Conservation (phyloP, 2,113 vertebrate species). For the Toxotes jaculatrix region DNA sequence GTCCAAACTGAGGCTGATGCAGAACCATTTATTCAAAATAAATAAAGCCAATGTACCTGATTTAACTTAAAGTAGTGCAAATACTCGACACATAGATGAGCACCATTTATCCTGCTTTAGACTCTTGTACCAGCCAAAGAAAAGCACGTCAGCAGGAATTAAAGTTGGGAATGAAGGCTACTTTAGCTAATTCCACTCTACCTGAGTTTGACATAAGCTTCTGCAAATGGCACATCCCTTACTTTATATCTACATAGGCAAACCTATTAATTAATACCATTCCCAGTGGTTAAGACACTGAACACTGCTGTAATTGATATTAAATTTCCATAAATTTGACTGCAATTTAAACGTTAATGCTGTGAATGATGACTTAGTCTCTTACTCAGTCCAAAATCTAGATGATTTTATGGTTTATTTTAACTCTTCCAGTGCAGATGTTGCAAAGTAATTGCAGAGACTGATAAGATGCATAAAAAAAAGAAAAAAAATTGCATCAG, state of each 20-base stretch:
- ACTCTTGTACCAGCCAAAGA: conserved; percentile 70
- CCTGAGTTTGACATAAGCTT: conserved; percentile 40
- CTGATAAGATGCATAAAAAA: background rate
- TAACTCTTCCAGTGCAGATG: background rate
- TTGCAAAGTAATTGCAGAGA: conserved; percentile 9
- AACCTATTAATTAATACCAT: conserved; percentile 9
- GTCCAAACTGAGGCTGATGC: conserved; percentile 78
- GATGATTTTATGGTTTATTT: background rate
- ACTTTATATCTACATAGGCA: conserved; percentile 1
- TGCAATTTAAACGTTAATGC: background rate
- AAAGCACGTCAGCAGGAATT: conserved; percentile 32
- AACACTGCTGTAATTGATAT: background rate
- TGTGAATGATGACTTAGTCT: background rate
- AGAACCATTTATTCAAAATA: conserved; percentile 79
- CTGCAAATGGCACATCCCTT: conserved; percentile 35
- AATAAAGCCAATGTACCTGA: conserved; percentile 61
- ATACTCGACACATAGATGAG: conserved; percentile 55
- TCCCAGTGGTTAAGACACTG: background rate
- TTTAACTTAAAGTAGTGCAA: conserved; percentile 72
- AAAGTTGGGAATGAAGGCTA: conserved; percentile 18
- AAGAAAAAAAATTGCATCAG: background rate
- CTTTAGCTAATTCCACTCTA: conserved; percentile 15
- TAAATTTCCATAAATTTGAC: background rate
- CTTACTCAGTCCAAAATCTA: background rate
- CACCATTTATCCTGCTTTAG: conserved; percentile 42